These are phyloP conservation scores for Macrochelys suwanniensis DNA, from an alignment of 2,797 vertebrate genomes.

Conservation along the genomic window DNA sequence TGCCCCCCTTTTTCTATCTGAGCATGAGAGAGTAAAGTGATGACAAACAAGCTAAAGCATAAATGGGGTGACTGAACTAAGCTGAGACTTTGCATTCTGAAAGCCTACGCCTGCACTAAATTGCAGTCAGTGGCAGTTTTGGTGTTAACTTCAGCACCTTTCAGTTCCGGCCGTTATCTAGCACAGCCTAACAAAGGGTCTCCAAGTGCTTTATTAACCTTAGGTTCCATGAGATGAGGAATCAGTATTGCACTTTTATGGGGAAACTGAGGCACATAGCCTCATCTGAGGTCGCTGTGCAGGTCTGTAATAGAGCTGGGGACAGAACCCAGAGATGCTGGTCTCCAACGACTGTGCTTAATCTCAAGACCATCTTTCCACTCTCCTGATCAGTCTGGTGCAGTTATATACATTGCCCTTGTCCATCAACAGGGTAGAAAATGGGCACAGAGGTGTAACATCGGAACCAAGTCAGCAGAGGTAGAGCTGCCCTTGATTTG, in stretches of 20 bases:
- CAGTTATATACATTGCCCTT: background rate
- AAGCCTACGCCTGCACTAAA: background rate
- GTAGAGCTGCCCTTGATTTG: background rate
- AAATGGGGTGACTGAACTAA: background rate
- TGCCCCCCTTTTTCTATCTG: background rate
- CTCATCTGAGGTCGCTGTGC: background rate
- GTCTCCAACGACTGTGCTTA: background rate
- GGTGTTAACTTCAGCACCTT: background rate
- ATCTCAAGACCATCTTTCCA: background rate
- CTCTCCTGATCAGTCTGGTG: background rate
- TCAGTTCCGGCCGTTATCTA: background rate
- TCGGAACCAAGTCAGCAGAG: background rate
- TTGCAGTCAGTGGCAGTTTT: background rate
- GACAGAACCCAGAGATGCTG: background rate
- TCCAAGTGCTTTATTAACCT: background rate
- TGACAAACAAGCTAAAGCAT: background rate
- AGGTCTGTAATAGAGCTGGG: background rate
- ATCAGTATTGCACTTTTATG: background rate
- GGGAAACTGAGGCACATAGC: slow-evolving; percentile 22
- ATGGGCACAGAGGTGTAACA: background rate
- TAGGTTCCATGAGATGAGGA: background rate
- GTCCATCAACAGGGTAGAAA: background rate
- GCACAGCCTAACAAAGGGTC: background rate
- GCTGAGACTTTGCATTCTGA: background rate
- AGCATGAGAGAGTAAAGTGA: background rate